phyloP scores from a whole-genome alignment of 2,797 vertebrate genomes.

The Sebastes minor region DNA sequence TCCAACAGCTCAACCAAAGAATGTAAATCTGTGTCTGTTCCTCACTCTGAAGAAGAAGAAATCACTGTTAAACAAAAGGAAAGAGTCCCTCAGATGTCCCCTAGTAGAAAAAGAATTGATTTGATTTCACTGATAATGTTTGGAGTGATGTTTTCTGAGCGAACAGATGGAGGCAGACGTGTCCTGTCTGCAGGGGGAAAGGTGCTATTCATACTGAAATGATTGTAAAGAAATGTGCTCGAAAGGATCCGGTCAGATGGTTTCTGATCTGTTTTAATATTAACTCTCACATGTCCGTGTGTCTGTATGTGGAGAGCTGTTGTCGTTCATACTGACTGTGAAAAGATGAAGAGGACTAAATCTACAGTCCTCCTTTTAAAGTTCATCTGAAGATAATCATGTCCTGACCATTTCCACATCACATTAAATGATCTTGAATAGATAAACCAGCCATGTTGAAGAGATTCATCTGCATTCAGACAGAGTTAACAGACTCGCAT shows the following conservation, averaged over 20 bases:
- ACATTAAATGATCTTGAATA: no score
- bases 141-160: not conserved
- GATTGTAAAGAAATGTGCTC: conserved; percentile 17
- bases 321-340: not conserved
- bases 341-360: no score
- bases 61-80: not conserved
- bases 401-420: no score
- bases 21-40: not conserved
- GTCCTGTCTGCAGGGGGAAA: not conserved
- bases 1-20: not conserved
- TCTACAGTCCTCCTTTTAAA: no score
- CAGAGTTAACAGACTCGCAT: no score
- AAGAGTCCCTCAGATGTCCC: not conserved
- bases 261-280: not conserved
- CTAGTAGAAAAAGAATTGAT: not conserved
- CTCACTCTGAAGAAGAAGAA: not conserved
- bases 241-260: not conserved
- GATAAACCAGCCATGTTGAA: no score
- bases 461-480: no score
- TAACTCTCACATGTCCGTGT: not conserved
- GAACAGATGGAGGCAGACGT: not conserved
- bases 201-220: conserved; percentile 27
- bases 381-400: no score
- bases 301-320: not conserved
- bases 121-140: not conserved